Percentiles rank a stretch among this genome's conserved stretches.
phyloP scores from a whole-genome alignment of 1,140 invertebrate species.

The Drosophila grimshawi region DNA sequence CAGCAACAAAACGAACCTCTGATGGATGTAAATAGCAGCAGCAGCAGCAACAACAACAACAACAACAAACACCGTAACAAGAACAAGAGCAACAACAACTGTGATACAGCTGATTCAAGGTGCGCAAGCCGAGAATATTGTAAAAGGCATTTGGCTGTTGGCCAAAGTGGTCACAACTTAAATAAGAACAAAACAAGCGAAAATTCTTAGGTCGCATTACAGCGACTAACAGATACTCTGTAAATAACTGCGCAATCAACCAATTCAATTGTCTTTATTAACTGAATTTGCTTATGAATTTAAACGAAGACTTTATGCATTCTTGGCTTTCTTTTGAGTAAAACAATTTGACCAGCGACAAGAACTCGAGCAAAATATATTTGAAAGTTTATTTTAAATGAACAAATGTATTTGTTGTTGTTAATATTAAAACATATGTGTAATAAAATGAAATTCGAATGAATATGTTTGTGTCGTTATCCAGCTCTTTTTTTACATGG shows the following conservation, averaged over 20 bases:
- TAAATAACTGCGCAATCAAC: background rate
- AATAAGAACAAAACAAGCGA: constrained; percentile 59
- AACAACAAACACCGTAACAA: background rate
- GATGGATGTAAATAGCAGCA: constrained; percentile 68
- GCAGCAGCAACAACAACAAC: constrained; percentile 45
- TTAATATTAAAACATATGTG: too few species aligned
- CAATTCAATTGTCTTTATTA: background rate
- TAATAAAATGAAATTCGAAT: too few species aligned
- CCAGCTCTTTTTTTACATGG: background rate
- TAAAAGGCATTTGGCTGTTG: constrained; percentile 43
- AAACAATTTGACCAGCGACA: too few species aligned
- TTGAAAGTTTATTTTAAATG: too few species aligned
- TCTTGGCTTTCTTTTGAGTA: too few species aligned
- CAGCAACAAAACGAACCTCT: constrained; percentile 38
- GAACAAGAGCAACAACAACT: background rate
- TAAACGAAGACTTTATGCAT: too few species aligned
- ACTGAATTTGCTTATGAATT: background rate
- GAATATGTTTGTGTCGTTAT: background rate
- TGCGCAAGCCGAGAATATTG: constrained; percentile 50
- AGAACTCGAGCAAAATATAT: too few species aligned
- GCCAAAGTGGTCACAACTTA: constrained; percentile 59
- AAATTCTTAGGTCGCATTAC: constrained; percentile 5
- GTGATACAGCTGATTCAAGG: constrained; percentile 62
- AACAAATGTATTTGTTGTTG: too few species aligned
- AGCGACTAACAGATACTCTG: constrained; percentile 38